phyloP scores from a whole-genome alignment of 2,113 vertebrate species.

The Naja naja region DNA sequence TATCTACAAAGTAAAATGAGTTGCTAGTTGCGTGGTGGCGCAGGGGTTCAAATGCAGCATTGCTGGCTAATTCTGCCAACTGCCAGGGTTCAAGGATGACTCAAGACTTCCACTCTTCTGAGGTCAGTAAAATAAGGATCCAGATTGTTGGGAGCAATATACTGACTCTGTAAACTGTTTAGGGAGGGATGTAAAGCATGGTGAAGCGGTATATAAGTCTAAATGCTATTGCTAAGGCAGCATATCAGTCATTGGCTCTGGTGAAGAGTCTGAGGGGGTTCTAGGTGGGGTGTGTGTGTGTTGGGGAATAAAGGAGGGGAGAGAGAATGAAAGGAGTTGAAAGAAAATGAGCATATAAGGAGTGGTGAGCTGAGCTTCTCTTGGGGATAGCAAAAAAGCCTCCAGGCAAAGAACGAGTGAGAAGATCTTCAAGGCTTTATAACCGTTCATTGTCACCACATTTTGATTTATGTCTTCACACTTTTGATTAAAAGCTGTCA shows the following conservation, averaged over 20 bases:
- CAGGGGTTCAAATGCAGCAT: neutral
- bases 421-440: neutral
- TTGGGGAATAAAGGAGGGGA: neutral
- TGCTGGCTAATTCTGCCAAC: neutral
- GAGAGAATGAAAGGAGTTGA: neutral
- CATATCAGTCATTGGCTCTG: neutral
- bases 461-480: neutral
- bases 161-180: neutral
- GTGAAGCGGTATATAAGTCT: neutral
- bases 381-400: neutral
- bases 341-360: neutral
- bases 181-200: neutral
- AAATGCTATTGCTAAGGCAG: neutral
- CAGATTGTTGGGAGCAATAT: neutral
- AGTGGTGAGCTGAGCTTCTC: neutral
- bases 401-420: neutral
- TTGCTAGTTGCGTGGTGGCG: neutral
- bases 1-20: neutral
- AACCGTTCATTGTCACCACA: neutral
- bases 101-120: neutral
- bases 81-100: neutral
- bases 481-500: neutral
- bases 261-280: neutral
- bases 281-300: too few species aligned
- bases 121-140: neutral